A percentile compares a stretch with the other conserved stretches of the same genome.
phyloP scores from a whole-genome alignment of 2,888 invertebrate species.

The Baronia brevicornis region DNA sequence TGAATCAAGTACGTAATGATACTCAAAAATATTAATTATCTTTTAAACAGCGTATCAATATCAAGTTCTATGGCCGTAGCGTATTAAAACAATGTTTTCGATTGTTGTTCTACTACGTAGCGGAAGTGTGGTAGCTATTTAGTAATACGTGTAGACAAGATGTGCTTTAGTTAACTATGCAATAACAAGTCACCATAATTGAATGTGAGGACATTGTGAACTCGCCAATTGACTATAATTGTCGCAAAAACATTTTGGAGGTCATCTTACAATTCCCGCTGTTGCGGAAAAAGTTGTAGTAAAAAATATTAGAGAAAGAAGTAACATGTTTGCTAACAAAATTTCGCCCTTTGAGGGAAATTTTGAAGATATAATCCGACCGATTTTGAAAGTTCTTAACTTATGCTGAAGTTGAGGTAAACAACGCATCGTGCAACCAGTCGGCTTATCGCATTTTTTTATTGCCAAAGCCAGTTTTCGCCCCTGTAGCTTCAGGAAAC shows the following conservation, averaged over 20 bases:
- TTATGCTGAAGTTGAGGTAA: constrained; percentile 32
- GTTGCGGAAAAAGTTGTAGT: constrained; percentile 22
- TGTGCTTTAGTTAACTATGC: constrained; percentile 16
- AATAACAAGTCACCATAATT: constrained; percentile 32
- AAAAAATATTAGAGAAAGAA: constrained; percentile 24
- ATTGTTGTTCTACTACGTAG: constrained; percentile 15
- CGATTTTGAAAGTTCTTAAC: constrained; percentile 32
- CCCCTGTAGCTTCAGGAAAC: constrained; percentile 34
- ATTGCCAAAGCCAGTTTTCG: constrained; percentile 51
- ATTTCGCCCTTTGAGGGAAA: constrained; percentile 26
- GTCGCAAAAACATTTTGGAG: constrained; percentile 42
- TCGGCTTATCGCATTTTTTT: constrained; percentile 47
- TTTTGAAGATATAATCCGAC: constrained; percentile 41
- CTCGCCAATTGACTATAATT: constrained; percentile 54
- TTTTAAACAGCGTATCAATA: too few relatives aligned
- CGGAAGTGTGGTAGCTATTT: constrained; percentile 11
- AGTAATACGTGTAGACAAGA: constrained; percentile 13
- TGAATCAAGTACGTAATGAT: too few relatives aligned
- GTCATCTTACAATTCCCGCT: constrained; percentile 26
- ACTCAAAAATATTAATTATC: too few relatives aligned
- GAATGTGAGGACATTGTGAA: constrained; percentile 38
- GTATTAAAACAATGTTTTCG: constrained; percentile 11
- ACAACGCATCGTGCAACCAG: constrained; percentile 45
- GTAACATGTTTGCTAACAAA: constrained; percentile 19
- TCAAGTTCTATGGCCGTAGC: too few relatives aligned